Evolutionary conservation across 2,113 vertebrate species (phyloP).

Genomic region (Saguinus imperator): DNA sequence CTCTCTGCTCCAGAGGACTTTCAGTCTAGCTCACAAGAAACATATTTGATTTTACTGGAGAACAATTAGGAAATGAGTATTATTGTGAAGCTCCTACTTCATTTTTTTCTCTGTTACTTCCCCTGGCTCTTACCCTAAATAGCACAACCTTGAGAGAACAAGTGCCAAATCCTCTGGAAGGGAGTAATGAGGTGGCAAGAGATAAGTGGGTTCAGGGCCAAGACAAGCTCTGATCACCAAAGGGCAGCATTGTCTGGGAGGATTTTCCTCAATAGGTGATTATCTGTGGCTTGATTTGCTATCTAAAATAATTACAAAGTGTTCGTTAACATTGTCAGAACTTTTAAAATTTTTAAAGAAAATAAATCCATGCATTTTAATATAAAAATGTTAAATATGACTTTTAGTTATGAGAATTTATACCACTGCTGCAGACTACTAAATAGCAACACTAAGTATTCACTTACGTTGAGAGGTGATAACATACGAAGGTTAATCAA

Average conservation of each 20-base stretch:
- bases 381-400: not conserved
- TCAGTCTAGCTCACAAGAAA: not conserved
- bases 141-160: not conserved
- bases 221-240: not conserved
- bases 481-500: not conserved
- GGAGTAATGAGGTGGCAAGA: too few relatives aligned
- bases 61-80: not conserved
- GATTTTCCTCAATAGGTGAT: not conserved
- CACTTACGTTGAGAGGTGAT: not conserved
- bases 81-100: not conserved
- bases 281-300: not conserved
- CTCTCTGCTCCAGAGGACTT: rapidly evolving
- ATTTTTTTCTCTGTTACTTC: not conserved
- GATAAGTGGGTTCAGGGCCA: not conserved
- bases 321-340: not conserved
- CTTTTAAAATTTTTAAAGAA: not conserved
- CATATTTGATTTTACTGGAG: not conserved
- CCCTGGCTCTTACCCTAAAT: not conserved
- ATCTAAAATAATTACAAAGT: not conserved
- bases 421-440: not conserved
- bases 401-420: not conserved
- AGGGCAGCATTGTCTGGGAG: not conserved
- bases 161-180: not conserved
- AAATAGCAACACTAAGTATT: not conserved
- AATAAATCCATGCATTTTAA: not conserved